These are phyloP conservation scores for Nebria salina DNA, from an alignment of 2,888 invertebrate genomes.

Conservation along the genomic window DNA sequence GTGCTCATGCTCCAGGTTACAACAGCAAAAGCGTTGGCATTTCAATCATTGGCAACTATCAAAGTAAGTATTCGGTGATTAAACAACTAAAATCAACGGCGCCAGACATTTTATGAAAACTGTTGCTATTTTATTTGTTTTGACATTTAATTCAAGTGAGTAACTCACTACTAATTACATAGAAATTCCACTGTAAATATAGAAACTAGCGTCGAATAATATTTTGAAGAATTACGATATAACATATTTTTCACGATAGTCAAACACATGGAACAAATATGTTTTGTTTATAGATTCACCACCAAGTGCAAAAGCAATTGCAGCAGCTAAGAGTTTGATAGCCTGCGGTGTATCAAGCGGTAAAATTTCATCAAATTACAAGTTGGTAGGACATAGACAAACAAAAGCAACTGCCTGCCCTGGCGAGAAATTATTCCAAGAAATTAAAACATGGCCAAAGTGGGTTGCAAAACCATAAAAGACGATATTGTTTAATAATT, in stretches of 20 bases:
- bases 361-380: conserved; percentile 60
- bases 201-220: no score
- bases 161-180: no score
- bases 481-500: neutral
- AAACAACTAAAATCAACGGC: no score
- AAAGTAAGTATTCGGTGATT: conserved; percentile 56
- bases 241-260: no score
- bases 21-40: conserved; percentile 72
- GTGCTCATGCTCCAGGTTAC: conserved; percentile 69
- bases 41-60: conserved; percentile 69
- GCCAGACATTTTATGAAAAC: no score
- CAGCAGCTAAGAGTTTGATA: conserved; percentile 4
- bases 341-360: conserved; percentile 61
- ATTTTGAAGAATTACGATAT: no score
- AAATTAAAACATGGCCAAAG: conserved; percentile 64
- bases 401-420: conserved; percentile 63
- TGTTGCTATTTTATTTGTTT: no score
- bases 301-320: neutral
- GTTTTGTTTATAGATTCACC: neutral
- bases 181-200: no score
- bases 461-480: conserved; percentile 48
- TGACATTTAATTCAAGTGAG: no score
- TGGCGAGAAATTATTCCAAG: conserved; percentile 62
- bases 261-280: neutral
- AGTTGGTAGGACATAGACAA: conserved; percentile 64